Percentiles rank a stretch among this genome's conserved stretches.
These are phyloP conservation scores for Eumeta japonica DNA, from an alignment of 1,140 invertebrate species.

Conservation along the genomic window DNA sequence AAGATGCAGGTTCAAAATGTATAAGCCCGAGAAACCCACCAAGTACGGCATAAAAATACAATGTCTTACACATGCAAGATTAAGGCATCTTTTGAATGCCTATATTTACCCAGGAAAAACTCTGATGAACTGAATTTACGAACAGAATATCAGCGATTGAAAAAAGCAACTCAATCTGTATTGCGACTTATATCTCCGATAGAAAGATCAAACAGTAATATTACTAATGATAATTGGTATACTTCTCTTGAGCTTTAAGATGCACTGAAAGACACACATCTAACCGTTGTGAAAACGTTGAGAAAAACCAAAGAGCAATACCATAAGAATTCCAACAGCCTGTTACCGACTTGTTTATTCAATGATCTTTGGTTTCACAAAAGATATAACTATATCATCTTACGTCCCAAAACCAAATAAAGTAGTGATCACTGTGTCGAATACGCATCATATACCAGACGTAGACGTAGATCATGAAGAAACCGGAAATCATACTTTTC, in stretches of 20 bases:
- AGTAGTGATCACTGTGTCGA: constrained; percentile 15
- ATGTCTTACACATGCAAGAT: constrained; percentile 15
- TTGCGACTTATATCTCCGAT: no score
- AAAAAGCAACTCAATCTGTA: no score
- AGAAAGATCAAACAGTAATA: no score
- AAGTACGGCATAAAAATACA: constrained; percentile 49
- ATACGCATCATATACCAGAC: constrained; percentile 13
- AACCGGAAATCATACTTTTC: constrained; percentile 7
- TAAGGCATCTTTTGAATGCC: constrained; percentile 14
- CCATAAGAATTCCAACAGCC: constrained; percentile 16
- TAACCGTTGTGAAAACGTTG: constrained; percentile 45
- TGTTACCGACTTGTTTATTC: constrained; percentile 8
- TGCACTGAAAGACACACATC: constrained; percentile 19
- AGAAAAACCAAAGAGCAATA: constrained; percentile 46
- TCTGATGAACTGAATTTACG: constrained; percentile 12
- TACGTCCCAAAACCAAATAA: constrained; percentile 14
- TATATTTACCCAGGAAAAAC: constrained; percentile 6
- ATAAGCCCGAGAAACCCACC: constrained; percentile 49
- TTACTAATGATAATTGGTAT: constrained; percentile 50
- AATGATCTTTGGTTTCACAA: constrained; percentile 17
- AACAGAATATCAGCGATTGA: constrained; percentile 17
- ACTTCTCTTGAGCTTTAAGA: constrained; percentile 27
- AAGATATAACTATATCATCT: constrained; percentile 16
- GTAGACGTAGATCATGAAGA: constrained; percentile 10
- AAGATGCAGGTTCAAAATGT: constrained; percentile 36